Percentiles rank a stretch among this genome's conserved stretches.
Evolutionary conservation across 2,888 invertebrate species (phyloP).

Genomic region (Dasypogon diadema): DNA sequence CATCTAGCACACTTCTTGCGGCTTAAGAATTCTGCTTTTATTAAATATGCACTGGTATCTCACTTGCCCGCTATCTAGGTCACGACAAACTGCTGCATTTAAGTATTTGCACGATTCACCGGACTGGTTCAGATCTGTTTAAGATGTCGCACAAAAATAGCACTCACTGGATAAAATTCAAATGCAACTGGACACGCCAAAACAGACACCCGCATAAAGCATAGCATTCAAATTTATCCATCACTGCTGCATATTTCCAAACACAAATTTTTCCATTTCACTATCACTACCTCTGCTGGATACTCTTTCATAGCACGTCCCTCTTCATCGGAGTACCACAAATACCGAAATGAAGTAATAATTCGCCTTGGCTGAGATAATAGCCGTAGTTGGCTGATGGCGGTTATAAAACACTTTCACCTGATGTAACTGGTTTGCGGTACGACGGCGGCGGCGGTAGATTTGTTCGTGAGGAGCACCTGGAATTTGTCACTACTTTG

Average conservation of each 20-base stretch:
- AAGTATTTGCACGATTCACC: background rate
- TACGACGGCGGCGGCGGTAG: background rate
- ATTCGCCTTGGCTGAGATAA: slow-evolving; percentile 3
- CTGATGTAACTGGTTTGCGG: slow-evolving; percentile 29
- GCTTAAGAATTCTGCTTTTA: slow-evolving; percentile 9
- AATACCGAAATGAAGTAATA: slow-evolving; percentile 21
- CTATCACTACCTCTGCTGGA: background rate
- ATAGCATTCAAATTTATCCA: too few relatives aligned
- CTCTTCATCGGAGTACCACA: slow-evolving; percentile 20
- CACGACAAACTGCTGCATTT: slow-evolving; percentile 34
- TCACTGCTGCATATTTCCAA: too few relatives aligned
- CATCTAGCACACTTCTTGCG: too few relatives aligned
- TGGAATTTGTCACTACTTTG: too few relatives aligned
- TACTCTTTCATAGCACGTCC: slow-evolving; percentile 6
- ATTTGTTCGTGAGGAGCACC: too few relatives aligned
- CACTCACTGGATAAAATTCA: background rate
- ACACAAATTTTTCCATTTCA: too few relatives aligned
- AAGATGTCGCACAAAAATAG: background rate
- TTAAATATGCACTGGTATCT: background rate
- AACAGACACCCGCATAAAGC: too few relatives aligned
- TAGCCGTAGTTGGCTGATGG: slow-evolving; percentile 14
- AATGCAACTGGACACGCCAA: too few relatives aligned
- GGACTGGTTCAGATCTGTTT: too few relatives aligned
- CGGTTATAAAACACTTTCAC: slow-evolving; percentile 44
- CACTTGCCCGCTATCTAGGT: slow-evolving; percentile 7